These are phyloP conservation scores for Trematocara variabile DNA, from an alignment of 2,113 vertebrate species.

Conservation along the genomic window DNA sequence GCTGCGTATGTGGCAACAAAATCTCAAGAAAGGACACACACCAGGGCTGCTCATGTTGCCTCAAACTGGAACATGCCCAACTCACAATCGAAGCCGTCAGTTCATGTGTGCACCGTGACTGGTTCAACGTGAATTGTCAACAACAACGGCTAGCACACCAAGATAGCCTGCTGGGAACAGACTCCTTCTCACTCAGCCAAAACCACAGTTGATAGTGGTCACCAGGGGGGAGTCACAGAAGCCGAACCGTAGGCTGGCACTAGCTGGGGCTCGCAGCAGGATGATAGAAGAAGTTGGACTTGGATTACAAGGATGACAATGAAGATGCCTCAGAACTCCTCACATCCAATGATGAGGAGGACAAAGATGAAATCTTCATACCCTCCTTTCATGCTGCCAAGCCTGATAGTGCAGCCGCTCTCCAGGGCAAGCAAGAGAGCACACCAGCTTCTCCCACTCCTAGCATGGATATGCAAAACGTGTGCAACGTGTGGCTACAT, in stretches of 20 bases:
- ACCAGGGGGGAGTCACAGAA: not conserved
- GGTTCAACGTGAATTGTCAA: not conserved
- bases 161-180: not conserved
- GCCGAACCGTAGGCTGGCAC: not conserved
- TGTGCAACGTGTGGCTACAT: not conserved
- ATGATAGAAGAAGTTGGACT: not conserved
- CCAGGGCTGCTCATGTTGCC: not conserved
- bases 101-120: not conserved
- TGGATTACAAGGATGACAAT: not conserved
- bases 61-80: not conserved
- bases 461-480: not conserved
- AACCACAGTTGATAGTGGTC: not conserved
- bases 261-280: accelerated
- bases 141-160: not conserved
- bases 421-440: not conserved
- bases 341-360: not conserved
- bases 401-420: not conserved
- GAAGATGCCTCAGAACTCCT: not conserved
- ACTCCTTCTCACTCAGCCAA: accelerated
- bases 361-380: not conserved
- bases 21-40: not conserved
- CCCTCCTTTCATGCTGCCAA: not conserved
- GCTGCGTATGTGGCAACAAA: not conserved
- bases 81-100: accelerated
- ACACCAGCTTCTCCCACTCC: not conserved